Base-by-base conservation (phyloP, 2,888 invertebrate genomes). In the Cephonodes hylas region DNA sequence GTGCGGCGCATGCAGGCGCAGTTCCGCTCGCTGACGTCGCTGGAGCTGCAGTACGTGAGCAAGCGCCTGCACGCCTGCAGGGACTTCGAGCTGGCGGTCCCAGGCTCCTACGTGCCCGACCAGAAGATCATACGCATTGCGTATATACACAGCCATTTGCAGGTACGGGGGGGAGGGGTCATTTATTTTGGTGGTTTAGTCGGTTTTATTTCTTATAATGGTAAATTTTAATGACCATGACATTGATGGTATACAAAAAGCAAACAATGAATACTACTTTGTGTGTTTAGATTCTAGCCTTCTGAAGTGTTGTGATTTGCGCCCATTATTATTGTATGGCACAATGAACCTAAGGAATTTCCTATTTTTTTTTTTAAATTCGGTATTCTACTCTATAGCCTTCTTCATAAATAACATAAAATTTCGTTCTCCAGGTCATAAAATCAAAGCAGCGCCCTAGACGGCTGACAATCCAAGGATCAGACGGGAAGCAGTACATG, bases 391-490 rank as follows among this genome's bases (percentile, higher is more conserved):
- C n/a, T n/a, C n/a, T n/a, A n/a, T n/a, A n/a, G n/a, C n/a, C n/a
- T n/a, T n/a, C n/a, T n/a, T n/a, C n/a, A n/a, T n/a, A 42, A 8
- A 44, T 2, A 8, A 44, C 18, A 44, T 7, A 5, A 13, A 23
- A 6, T 10, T 57, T 13, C 23, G 20, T 63, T 59, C 62, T 62
- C n/a, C 88, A 96, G 93, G 98, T 99, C 22, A 99, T 99, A 72
- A 98, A 98, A 23, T 99, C 99, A 0, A 99, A 99, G 87, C 99
- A 99, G 88, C 94, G 99, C 7, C 99, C 99, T 0, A 94, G 99
- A 20, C 99, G 99, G 71, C 94, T 99, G 0, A 96, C 97, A 72
- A 98, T 99, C 69, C 90, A 94, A 86, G 99, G 99, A 3, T 98
- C 97, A 64, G 98, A 99, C 83, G 99, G 99, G 60, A 97, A 97